A percentile compares a stretch with the other conserved stretches of the same genome.
These are phyloP conservation scores for Prunella himalayana DNA, from an alignment of 2,113 vertebrate species.

Conservation along the genomic window DNA sequence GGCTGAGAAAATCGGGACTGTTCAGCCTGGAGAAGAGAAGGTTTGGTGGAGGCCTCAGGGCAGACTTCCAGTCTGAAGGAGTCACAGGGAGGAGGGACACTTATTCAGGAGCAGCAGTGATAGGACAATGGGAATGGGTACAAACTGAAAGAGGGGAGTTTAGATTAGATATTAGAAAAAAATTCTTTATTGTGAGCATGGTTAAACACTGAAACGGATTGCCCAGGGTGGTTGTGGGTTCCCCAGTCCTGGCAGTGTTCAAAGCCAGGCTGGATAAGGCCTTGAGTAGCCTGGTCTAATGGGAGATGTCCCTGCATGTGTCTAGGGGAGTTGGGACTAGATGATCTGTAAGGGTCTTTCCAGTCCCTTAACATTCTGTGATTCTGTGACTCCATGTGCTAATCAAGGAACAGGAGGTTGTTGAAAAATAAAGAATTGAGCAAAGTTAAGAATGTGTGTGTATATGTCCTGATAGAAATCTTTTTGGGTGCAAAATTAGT, in stretches of 20 bases:
- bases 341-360: not conserved
- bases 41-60: fast-evolving
- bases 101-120: not conserved
- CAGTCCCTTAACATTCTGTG: not conserved
- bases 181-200: not conserved
- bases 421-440: not conserved
- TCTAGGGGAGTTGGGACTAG: not conserved
- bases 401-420: not conserved
- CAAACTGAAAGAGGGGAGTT: not conserved
- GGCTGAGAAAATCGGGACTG: not conserved
- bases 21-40: too few relatives aligned
- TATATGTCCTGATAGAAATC: not conserved
- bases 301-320: not conserved
- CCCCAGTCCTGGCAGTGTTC: not conserved
- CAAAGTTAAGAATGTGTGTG: not conserved
- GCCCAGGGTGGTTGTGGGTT: too few relatives aligned
- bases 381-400: not conserved
- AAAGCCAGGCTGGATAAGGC: not conserved
- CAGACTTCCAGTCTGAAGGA: not conserved
- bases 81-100: not conserved
- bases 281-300: not conserved
- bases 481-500: not conserved
- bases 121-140: not conserved
- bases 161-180: not conserved
- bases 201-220: not conserved